Conservation (phyloP, 2,113 vertebrate species). For the Uropsilus gracilis region DNA sequence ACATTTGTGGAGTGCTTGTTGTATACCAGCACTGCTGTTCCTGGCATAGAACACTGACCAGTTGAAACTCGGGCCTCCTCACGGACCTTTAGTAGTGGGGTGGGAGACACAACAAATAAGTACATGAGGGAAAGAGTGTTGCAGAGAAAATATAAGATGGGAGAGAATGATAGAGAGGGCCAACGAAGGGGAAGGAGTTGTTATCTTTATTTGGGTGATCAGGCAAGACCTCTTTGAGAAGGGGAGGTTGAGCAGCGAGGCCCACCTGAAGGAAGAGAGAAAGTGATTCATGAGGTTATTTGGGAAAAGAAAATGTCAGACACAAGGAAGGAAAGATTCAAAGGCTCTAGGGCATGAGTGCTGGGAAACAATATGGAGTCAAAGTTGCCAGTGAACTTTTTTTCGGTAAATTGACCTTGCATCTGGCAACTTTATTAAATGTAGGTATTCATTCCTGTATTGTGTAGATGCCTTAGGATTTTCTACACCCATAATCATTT, state of each 20-base stretch:
- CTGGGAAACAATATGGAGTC: not conserved
- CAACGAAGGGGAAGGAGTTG: not conserved
- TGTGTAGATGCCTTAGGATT: too few relatives aligned
- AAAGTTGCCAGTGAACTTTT: too few relatives aligned
- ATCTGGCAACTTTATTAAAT: too few relatives aligned
- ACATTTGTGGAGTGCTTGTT: not conserved
- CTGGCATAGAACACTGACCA: not conserved
- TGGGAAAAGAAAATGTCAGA: not conserved
- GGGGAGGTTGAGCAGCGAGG: not conserved
- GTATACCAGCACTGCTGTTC: not conserved
- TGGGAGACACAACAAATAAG: not conserved
- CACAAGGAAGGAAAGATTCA: not conserved
- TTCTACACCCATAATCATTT: too few relatives aligned
- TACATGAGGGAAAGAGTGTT: not conserved
- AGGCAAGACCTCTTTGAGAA: not conserved
- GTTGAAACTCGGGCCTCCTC: not conserved
- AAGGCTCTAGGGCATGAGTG: not conserved
- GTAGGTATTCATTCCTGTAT: too few relatives aligned
- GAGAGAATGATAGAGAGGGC: not conserved
- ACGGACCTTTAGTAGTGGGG: not conserved
- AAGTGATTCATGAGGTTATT: not conserved
- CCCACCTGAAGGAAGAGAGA: not conserved
- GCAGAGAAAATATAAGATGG: not conserved
- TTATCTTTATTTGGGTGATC: not conserved
- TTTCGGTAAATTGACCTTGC: too few relatives aligned